Evolutionary conservation across 2,113 vertebrate genomes (phyloP), one percentile per base, ranked within the genome.

Genomic region (Pedionomus torquatus): DNA sequence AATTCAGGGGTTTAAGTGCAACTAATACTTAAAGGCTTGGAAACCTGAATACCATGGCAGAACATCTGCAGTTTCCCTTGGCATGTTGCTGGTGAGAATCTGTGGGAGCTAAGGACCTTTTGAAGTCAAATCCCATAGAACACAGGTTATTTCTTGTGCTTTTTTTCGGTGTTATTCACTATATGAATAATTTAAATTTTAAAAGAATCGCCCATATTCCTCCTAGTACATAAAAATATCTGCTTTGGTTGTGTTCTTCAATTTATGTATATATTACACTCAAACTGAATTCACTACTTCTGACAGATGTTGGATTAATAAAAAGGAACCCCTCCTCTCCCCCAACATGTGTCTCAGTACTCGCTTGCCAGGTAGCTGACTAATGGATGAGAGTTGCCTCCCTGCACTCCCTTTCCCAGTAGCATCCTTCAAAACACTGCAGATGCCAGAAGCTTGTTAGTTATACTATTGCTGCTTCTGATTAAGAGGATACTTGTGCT

Each of bases 11-110:
- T 81, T 66, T 69, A 83, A 81, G 43, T 63, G 10, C 19, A 51
- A 69, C 64, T 77, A 14, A 37, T 48, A 19, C 17, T 52, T 83
- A 60, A 60, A 84, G 43, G 20, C 44, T 85, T 64, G 44, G 23
- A 87, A 85, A 51, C 24, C 10, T 57, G n/a, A 71, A 3, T 82
- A 85, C 57, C 16, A 21, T 2, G 9, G 20, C 30, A 87, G 16
- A 63, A 30, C 13, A 35, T 46, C 43, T 93, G 23, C 35, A 61
- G 26, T 48, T 89, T 83, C 30, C 25, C 33, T 26, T 72, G 52
- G 20, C 9, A 2, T 39, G 60, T 39, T 76, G 35, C 21, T 14
- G 35, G 5, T 63, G 64, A 0, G 0, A 89, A 70, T 87, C 24
- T 4, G 5, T 46, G 43, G 35, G 39, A 55, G 4, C 9, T 48